Evolutionary conservation across 2,113 vertebrate species (phyloP).

Genomic region (Ceyx margarethae): DNA sequence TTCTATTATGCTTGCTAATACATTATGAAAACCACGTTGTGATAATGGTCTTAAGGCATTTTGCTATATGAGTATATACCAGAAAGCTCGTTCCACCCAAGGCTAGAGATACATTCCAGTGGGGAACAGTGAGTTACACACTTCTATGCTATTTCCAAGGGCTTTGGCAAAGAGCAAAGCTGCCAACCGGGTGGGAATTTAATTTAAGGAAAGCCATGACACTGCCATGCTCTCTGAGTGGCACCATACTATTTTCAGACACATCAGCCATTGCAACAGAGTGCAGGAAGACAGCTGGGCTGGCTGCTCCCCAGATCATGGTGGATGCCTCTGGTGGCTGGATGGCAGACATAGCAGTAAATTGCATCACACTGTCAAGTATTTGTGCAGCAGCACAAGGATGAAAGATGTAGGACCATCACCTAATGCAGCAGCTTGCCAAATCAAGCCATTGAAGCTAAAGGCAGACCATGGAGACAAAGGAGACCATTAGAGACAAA

Average conservation of each 20-base stretch:
- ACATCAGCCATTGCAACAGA: neutral
- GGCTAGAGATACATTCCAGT: neutral
- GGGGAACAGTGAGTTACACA: neutral
- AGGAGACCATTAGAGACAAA: neutral
- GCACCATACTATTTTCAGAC: neutral
- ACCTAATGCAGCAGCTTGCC: neutral
- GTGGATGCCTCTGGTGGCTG: neutral
- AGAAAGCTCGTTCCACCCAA: neutral
- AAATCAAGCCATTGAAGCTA: neutral
- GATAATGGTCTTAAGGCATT: slow-evolving; percentile 10
- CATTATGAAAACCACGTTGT: slow-evolving; percentile 11
- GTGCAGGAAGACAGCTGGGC: neutral
- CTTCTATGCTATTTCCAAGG: neutral
- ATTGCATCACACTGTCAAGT: neutral
- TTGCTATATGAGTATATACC: neutral
- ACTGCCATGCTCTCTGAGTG: neutral
- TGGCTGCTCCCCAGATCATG: neutral
- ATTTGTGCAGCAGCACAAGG: neutral
- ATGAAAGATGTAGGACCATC: neutral
- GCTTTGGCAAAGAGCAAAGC: neutral
- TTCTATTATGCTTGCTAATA: slow-evolving; percentile 56
- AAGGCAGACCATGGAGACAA: neutral
- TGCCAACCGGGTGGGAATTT: neutral
- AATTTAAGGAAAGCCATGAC: neutral
- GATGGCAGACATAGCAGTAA: neutral